These are phyloP conservation scores for Cybosia mesomella DNA, from an alignment of 2,888 invertebrate genomes.

Conservation along the genomic window DNA sequence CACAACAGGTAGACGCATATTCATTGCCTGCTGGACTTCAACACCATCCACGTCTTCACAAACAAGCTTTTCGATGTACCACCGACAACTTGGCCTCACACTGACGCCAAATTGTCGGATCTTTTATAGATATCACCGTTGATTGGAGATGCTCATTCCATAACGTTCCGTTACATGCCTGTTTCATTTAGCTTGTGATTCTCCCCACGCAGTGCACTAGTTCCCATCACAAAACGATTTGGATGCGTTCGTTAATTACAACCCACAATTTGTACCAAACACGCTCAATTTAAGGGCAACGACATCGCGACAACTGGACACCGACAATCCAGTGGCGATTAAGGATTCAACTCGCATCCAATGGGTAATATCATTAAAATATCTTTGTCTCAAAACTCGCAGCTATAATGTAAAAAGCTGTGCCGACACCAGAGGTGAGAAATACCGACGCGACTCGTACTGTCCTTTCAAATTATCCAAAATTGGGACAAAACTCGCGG, in stretches of 20 bases:
- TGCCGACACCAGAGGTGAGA: constrained; percentile 82
- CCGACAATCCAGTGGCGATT: constrained; percentile 76
- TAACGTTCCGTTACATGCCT: constrained; percentile 75
- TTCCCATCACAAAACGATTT: constrained; percentile 75
- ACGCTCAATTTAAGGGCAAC: constrained; percentile 84
- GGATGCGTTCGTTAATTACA: constrained; percentile 79
- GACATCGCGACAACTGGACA: constrained; percentile 75
- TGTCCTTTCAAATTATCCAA: constrained; percentile 71
- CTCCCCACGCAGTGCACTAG: constrained; percentile 81
- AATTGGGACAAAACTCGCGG: constrained; percentile 66
- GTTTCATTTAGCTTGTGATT: constrained; percentile 84
- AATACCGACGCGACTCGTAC: constrained; percentile 73
- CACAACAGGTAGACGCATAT: constrained; percentile 93
- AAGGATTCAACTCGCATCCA: constrained; percentile 84
- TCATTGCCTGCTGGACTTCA: constrained; percentile 67
- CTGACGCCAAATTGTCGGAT: constrained; percentile 63
- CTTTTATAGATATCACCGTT: constrained; percentile 70
- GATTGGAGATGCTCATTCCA: constrained; percentile 77
- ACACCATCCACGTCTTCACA: constrained; percentile 56
- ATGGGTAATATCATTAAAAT: constrained; percentile 86
- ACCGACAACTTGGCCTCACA: constrained; percentile 62
- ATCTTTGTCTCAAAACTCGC: constrained; percentile 84
- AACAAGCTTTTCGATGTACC: constrained; percentile 57
- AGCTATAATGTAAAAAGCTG: constrained; percentile 77
- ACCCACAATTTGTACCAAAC: constrained; percentile 81